Evolutionary conservation across 1,140 invertebrate genomes (phyloP).

Genomic region (Eriosoma lanigerum): DNA sequence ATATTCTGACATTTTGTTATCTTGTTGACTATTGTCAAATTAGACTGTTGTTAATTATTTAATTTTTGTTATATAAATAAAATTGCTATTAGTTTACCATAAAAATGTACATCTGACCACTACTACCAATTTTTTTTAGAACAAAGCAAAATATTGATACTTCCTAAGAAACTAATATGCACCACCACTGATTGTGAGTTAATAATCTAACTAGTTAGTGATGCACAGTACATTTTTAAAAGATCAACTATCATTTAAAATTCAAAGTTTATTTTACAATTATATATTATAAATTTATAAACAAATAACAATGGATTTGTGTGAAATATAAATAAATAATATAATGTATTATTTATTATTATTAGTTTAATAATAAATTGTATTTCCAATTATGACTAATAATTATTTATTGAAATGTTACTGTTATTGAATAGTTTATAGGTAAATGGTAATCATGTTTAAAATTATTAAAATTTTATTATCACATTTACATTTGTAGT

Average conservation of each 20-base stretch:
- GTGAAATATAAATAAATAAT: neutral
- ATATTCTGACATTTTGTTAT: too few relatives aligned
- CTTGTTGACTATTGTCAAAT: too few relatives aligned
- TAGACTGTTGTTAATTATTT: too few relatives aligned
- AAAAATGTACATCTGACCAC: too few relatives aligned
- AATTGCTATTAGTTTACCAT: too few relatives aligned
- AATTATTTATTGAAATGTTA: neutral
- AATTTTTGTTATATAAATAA: too few relatives aligned
- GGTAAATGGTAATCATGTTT: neutral
- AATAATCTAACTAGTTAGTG: neutral
- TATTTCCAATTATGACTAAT: neutral
- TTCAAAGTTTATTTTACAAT: slow-evolving; percentile 13
- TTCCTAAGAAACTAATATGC: neutral
- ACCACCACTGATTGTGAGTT: neutral
- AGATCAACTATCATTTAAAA: neutral
- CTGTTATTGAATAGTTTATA: neutral
- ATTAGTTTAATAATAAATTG: neutral
- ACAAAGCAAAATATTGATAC: neutral
- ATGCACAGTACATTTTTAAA: slow-evolving; percentile 36
- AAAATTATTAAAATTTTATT: neutral
- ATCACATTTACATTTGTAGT: too few relatives aligned
- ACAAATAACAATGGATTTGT: neutral
- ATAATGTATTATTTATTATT: too few relatives aligned
- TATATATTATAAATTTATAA: neutral
- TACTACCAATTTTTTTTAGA: too few relatives aligned